Evolutionary conservation across 2,113 vertebrate genomes (phyloP), one percentile per base, ranked within the genome.

Genomic region (Aleadryas rufinucha): DNA sequence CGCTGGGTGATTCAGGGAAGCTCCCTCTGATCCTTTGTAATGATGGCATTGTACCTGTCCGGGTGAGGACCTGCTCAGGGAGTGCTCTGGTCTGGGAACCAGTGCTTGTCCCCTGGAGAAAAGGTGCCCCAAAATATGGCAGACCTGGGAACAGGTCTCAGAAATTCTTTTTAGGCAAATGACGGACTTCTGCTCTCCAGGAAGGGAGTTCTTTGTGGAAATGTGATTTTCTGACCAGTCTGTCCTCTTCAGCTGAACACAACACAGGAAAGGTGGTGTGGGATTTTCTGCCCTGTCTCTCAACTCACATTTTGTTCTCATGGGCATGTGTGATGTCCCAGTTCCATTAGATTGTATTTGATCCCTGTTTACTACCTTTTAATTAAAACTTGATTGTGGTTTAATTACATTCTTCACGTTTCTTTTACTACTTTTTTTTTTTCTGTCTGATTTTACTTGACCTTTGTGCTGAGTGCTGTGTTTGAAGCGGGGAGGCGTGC

Each of bases 21-120:
- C 97, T 98, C 12, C 97, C 98, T 28, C 85, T 99, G 66, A 60
- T 98, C 52, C 97, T 99, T 76, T 97, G 97, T n/a, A 99, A 99
- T 16, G 49, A 95, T 16, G 98, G 98, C 44, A 96, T 87, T 8
- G 13, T 99, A 13, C 94, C 98, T 13, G 98, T 98, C 69, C 96
- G 98, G 98, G 99, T 99, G 93, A 96, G 81, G 16, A 49, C 14
- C 23, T 56, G 8, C n/a, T 33, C 9, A 14, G 49, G 54, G 47
- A 37, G 18, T 21, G 21, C 41, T 35, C 50, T 72, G 19, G 1
- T 30, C 49, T 56, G 26, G 41, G 8, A 85, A 30, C 27, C 22
- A 66, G 26, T 31, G 35, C 9, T 78, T 39, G n/a, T 54, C 9
- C 6, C 12, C 0, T 28, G 35, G 44, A 71, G 15, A 31, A 52